phyloP scores from a whole-genome alignment of 37 sponge, comb jelly and placozoan genomes.

The Tethya wilhelma region DNA sequence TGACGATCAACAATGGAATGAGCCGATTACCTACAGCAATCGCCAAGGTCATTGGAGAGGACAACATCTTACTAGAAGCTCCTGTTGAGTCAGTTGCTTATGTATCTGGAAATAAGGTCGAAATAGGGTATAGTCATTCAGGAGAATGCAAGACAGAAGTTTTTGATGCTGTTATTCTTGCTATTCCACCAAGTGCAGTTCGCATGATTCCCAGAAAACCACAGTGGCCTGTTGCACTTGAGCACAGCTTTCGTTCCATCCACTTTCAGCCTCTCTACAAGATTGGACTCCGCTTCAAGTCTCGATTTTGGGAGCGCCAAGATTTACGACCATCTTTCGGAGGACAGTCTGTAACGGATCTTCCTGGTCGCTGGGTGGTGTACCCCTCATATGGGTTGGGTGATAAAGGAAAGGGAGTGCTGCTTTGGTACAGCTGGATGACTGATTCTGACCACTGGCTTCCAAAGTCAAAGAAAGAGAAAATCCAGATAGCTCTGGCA shows the following conservation, averaged over 20 bases:
- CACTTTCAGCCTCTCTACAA: slow-evolving; percentile 17
- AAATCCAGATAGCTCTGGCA: slow-evolving; percentile 8
- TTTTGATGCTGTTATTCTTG: slow-evolving; percentile 42
- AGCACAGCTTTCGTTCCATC: slow-evolving; percentile 2
- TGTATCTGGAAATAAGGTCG: neutral
- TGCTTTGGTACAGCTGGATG: slow-evolving; percentile 12
- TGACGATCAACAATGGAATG: slow-evolving; percentile 8
- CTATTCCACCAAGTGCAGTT: slow-evolving; percentile 14
- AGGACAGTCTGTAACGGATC: slow-evolving; percentile 29
- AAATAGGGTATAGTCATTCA: slow-evolving; percentile 2
- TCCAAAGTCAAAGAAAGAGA: slow-evolving; percentile 14
- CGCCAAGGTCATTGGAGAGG: neutral
- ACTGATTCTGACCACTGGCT: slow-evolving; percentile 11
- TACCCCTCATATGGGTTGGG: slow-evolving; percentile 38
- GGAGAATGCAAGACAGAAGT: neutral
- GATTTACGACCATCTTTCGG: slow-evolving; percentile 34
- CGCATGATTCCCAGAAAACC: slow-evolving; percentile 14
- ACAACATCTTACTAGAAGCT: slow-evolving; percentile 4
- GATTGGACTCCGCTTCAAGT: slow-evolving; percentile 26
- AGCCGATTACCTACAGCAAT: neutral
- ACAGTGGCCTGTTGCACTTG: neutral
- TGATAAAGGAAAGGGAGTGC: slow-evolving; percentile 39
- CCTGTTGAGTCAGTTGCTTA: neutral
- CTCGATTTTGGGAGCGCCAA: slow-evolving; percentile 39
- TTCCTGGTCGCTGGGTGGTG: slow-evolving; percentile 23